Base-by-base conservation (phyloP, 2,888 invertebrate genomes). In the Meghimatium bilineatum region DNA sequence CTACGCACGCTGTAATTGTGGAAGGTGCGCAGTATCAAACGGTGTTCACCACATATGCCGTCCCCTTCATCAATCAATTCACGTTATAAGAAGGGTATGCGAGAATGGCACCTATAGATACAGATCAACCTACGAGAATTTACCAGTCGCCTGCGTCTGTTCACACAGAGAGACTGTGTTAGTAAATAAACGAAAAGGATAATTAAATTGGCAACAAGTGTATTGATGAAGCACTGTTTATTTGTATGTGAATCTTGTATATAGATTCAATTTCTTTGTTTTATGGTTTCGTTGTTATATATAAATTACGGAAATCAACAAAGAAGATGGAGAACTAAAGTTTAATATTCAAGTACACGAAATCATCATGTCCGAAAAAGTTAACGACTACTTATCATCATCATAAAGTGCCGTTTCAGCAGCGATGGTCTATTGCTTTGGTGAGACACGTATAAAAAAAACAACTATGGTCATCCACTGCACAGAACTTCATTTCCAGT, bases 1-100 rank as follows among this genome's bases (percentile, higher is more conserved):
- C 38, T 85, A 72, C 60, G 85, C 85, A 2, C 82, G 85, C 14
- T 85, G 85, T 52, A 63, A 74, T 10, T 85, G 85, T 60, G 85
- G 85, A 14, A 66, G 74, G n/a, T 85, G 85, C 66, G n/a, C 69
- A 26, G 74, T n/a, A 17, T 17, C 63, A 1, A 63, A 60, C n/a
- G 77, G 77, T 0, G 12, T 34, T 26, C 26, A 63, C 14, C 63
- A 77, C 38, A 20, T n/a, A 14, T 77, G 77, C 26, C 60, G 60
- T 29, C 77, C 77, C 6, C 38, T 77, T 34, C 38, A 77, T 38
- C 77, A 77, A 34, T 36, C 77, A n/a, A 17, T 63, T n/a, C 77
- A 63, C 36, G 63, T 77, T 5, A 66, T 77, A 36, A 36, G 63
- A 14, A 32, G 63, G 1, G 38, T 36, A 2, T 77, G 77, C 20